Conservation (phyloP, 2,888 invertebrate genomes). For the Pseudococcus jackbeardsleyi region DNA sequence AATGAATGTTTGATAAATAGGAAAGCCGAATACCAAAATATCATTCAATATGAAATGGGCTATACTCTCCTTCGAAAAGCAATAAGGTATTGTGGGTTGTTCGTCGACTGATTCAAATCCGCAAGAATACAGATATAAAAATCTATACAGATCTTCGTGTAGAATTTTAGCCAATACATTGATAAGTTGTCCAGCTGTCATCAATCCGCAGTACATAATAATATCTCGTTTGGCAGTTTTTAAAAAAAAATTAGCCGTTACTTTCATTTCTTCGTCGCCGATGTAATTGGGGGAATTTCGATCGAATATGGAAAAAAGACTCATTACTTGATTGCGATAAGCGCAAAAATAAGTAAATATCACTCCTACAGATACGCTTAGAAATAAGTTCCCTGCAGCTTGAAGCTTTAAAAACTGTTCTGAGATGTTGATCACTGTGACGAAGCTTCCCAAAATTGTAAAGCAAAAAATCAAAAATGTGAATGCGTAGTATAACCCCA, state of each 20-base stretch:
- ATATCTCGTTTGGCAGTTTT: background rate
- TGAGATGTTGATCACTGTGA: background rate
- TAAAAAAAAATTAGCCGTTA: background rate
- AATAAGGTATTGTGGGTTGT: background rate
- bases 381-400: background rate
- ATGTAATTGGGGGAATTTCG: background rate
- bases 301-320: background rate
- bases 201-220: background rate
- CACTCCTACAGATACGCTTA: background rate
- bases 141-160: background rate
- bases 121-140: background rate
- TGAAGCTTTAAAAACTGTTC: background rate
- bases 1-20: background rate
- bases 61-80: background rate
- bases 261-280: slow-evolving; percentile 6
- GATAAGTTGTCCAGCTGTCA: background rate
- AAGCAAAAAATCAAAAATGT: background rate
- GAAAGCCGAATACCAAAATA: background rate
- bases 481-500: too few species aligned
- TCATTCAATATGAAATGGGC: background rate
- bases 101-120: background rate
- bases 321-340: background rate
- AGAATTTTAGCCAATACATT: background rate
- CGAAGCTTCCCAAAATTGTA: background rate
- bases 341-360: background rate